Base-by-base conservation (phyloP, 2,888 invertebrate genomes). In the Rhogogaster chlorosoma region DNA sequence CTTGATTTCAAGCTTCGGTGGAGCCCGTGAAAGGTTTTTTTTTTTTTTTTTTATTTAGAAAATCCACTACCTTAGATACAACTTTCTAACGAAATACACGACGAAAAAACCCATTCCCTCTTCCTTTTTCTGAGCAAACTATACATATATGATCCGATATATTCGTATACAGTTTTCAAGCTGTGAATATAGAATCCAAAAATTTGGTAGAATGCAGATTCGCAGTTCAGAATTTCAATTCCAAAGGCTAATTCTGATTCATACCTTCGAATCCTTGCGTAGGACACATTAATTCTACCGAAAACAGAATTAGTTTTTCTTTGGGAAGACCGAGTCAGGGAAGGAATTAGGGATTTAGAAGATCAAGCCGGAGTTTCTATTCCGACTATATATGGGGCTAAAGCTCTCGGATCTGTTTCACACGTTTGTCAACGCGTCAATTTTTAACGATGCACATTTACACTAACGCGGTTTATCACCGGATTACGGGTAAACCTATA, bases 381-480 rank as follows among this genome's bases (percentile, higher is more conserved):
- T 18, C 53, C 38, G 38, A 42, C 2, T 42, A 42, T 42, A 42
- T 10, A 7, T 7, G 10, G 9, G 26, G 10, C 61, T 9, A 26
- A 61, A 61, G 61, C 12, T 61, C 61, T 61, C 26, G 32, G 71
- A 12, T 71, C 10, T 71, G 15, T 71, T 42, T 42, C 38, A 42
- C 71, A 22, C 71, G 4, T 42, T 71, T 22, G 26, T 71, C 71
- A 71, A 42, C 38, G 38, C 42, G 22, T 38, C n/a, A 71, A 71
- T 42, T 38, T 38, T 71, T 71, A 9, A 71, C 71, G 71, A 71
- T 36, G 26, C 18, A 26, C 15, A 71, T 67, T 26, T 29, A 67
- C 18, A 67, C 67, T 32, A 15, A 18, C 67, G 67, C 67, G 71
- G 71, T 71, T 71, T 61, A 61, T 26, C 61, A 26, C 61, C 26